Base-by-base conservation (phyloP, 2,888 invertebrate genomes). In the Dioctria rufipes region DNA sequence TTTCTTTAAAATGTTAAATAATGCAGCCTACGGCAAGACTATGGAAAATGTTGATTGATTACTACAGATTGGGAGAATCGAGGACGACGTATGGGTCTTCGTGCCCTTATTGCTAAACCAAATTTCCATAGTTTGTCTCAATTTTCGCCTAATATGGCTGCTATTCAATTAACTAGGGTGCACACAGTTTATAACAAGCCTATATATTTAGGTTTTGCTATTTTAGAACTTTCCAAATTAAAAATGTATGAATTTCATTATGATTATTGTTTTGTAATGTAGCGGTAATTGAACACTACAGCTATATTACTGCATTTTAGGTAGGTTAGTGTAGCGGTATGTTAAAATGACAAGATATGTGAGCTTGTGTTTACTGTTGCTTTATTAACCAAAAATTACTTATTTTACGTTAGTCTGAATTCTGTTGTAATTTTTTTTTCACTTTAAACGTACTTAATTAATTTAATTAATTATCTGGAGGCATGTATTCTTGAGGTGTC, bases 41-140 rank as follows among this genome's bases (percentile, higher is more conserved):
- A 82, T 84, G 82, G 83, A 84, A 79, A 84, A 84, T 80, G 83
- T 83, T 0, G 83, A 83, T 66, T 83, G 80, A 42, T 84, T 5
- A 63, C 83, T 3, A 63, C 73, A 42, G 9, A 54, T 37, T 84
- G 82, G 82, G 78, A 82, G 9, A 80, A 25, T 77, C 39, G 49
- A 46, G 11, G 46, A 84, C 86, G 85, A n/a, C 9, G n/a, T 8
- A n/a, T 46, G n/a, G 60, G 66, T 11, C 40, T 46, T 2, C 75
- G 77, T 9, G 49, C 66, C 5, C 58, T 80, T 13, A 67, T 67
- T 39, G 42, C 79, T 13, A 81, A 82, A 75, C 79, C 67, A 73
- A 82, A 81, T 81, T 81, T 80, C 61, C 42, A 39, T 69, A 81
- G 54, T 25, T 5, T 46, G 9, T 3, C 61, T 25, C 69, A 80